phyloP scores from a whole-genome alignment of 2,888 invertebrate genomes.

The Pterostichus niger region DNA sequence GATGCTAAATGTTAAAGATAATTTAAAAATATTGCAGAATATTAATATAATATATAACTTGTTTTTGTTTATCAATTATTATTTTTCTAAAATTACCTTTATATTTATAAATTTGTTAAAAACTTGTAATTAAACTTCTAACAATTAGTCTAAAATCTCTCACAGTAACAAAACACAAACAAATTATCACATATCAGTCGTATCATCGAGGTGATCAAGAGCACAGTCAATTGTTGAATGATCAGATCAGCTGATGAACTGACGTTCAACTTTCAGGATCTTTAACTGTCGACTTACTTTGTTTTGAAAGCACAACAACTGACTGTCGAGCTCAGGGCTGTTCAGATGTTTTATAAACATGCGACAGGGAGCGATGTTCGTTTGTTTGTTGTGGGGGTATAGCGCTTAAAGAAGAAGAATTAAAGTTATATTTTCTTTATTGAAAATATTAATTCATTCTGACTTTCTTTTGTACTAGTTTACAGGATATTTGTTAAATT shows the following conservation, averaged over 20 bases:
- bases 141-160: neutral
- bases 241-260: conserved; percentile 29
- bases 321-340: conserved; percentile 3
- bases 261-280: conserved; percentile 15
- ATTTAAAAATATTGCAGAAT: too few species aligned
- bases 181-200: conserved; percentile 6
- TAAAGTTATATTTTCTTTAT: too few species aligned
- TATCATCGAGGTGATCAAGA: conserved; percentile 38
- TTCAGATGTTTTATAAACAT: conserved; percentile 6
- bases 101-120: too few species aligned
- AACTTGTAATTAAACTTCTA: too few species aligned
- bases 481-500: too few species aligned
- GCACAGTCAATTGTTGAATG: conserved; percentile 40
- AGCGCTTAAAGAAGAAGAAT: too few species aligned
- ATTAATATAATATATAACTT: too few species aligned
- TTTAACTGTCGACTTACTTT: neutral
- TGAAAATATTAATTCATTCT: too few species aligned
- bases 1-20: too few species aligned
- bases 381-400: neutral
- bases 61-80: too few species aligned
- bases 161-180: conserved; percentile 7
- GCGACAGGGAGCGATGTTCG: neutral
- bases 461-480: too few species aligned
- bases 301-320: conserved; percentile 7
- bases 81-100: neutral